Conservation (phyloP, 2,113 vertebrate genomes). For the Aptenodytes patagonicus region DNA sequence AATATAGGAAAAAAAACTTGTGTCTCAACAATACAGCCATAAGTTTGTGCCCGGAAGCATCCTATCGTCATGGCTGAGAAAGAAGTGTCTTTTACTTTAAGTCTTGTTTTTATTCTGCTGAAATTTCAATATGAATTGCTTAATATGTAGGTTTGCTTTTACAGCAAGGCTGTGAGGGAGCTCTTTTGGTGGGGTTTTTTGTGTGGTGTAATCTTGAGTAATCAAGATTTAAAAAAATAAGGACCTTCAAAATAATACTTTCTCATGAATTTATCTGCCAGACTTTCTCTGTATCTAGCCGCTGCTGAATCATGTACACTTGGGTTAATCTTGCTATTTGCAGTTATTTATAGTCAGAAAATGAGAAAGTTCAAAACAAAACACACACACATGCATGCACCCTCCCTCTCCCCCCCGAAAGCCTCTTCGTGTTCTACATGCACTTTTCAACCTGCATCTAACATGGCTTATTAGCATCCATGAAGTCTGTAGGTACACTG, state of each 20-base stretch:
- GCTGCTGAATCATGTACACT: neutral
- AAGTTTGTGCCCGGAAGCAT: neutral
- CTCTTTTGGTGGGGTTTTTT: neutral
- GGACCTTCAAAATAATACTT: neutral
- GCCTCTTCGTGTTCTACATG: neutral
- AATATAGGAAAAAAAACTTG: neutral
- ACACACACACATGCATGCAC: no score
- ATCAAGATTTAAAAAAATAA: neutral
- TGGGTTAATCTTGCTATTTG: neutral
- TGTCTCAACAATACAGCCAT: neutral
- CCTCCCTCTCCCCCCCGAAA: fast-evolving
- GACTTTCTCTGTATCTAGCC: neutral
- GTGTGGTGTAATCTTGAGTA: neutral
- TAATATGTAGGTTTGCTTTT: neutral
- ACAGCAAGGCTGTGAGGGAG: neutral
- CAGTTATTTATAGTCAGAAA: neutral
- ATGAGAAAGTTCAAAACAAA: neutral
- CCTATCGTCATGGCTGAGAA: neutral
- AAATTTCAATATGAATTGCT: neutral
- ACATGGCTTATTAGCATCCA: neutral
- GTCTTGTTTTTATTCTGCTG: neutral
- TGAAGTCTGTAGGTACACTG: fast-evolving
- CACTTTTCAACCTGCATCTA: neutral
- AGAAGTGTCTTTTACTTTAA: neutral
- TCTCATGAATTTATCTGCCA: neutral